Percentiles rank a stretch among this genome's conserved stretches.
Evolutionary conservation across 2,888 invertebrate genomes (phyloP).

Genomic region (Nowickia ferox): DNA sequence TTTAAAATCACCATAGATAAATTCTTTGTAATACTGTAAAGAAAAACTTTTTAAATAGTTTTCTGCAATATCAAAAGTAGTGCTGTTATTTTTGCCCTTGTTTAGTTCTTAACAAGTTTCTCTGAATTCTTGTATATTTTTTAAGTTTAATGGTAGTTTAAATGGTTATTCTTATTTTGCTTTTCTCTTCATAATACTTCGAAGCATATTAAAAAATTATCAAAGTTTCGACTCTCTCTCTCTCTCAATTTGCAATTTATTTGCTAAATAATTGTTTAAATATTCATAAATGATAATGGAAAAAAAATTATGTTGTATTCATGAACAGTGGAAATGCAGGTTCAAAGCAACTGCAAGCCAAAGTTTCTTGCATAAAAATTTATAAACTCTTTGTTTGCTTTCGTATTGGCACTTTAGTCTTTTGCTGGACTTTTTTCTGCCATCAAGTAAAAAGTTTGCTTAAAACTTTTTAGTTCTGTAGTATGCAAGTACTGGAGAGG

Average conservation of each 20-base stretch:
- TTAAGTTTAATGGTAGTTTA: neutral
- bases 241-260: slow-evolving; percentile 44
- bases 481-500: neutral
- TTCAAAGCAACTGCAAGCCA: slow-evolving; percentile 5
- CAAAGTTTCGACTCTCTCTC: slow-evolving; percentile 43
- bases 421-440: neutral
- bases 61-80: too few species aligned
- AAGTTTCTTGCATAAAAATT: slow-evolving; percentile 27
- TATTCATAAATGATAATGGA: slow-evolving; percentile 27
- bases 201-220: slow-evolving; percentile 55
- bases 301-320: neutral
- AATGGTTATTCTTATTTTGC: neutral
- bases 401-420: neutral
- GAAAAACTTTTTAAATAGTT: too few species aligned
- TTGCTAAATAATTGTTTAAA: slow-evolving; percentile 36
- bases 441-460: slow-evolving; percentile 20
- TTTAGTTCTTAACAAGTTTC: too few species aligned
- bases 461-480: slow-evolving; percentile 32
- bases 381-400: slow-evolving; percentile 18
- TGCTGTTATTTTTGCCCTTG: too few species aligned
- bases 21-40: too few species aligned
- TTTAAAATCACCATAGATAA: too few species aligned
- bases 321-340: slow-evolving; percentile 15
- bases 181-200: slow-evolving; percentile 29
- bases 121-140: too few species aligned